Evolutionary conservation across 2,888 invertebrate species (phyloP), one percentile per base, ranked within the genome.

Genomic region (Corbicula japonica): DNA sequence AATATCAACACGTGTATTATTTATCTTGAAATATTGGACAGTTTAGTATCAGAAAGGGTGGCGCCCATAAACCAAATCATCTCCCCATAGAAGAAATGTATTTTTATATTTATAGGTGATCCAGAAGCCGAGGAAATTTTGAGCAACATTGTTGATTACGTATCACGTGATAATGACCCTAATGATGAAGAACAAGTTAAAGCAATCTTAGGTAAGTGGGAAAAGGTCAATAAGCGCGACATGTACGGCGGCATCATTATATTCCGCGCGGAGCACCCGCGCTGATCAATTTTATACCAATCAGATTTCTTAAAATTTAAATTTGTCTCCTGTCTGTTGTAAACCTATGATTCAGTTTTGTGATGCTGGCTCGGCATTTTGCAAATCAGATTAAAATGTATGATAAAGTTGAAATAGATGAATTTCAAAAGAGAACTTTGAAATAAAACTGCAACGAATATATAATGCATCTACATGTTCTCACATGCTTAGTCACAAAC

Each of bases 101-200:
- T 41, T 41, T 41, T 10, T n/a, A 21, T 26, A 8, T 21, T 48
- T 76, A 1, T 46, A 86, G 86, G 82, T 34, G 86, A 86, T 35
- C 80, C 83, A 23, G 86, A 86, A 30, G 86, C 86, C 1, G 85
- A 83, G 30, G 79, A 75, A 60, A 83, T 86, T 44, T 38, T 86
- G 5, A 79, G 79, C 63, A 84, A 85, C 61, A 84, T 86, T 46
- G 79, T 84, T 12, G 80, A 85, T 34, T 78, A 79, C n/a, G 85
- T 86, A 15, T 84, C 86, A 50, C 71, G 73, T 30, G 86, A 86
- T 34, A 66, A 82, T 44, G 79, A 86, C 62, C 86, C 86, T 6
- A 83, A 86, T 48, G 86, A 86, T 52, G 79, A 85, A 38, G 82
- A 76, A 38, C 86, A 86, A 69, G 84, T 86, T 50, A 78, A 82